phyloP scores from a whole-genome alignment of 1,140 invertebrate species.

The Bombus fervidus region DNA sequence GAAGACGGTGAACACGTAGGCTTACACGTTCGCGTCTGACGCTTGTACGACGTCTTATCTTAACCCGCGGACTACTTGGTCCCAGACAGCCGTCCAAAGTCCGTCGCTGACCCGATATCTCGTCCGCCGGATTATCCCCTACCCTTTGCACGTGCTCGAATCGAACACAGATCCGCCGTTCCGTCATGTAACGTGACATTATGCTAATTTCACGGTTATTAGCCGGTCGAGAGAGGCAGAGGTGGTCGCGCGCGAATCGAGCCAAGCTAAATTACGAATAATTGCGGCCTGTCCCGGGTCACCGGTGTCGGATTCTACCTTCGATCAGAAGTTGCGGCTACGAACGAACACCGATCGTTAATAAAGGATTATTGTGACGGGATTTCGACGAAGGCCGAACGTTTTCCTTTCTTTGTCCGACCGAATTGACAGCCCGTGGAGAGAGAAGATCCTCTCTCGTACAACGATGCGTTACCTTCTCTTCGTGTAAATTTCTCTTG shows the following conservation, averaged over 20 bases:
- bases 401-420: neutral
- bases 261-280: slow-evolving; percentile 48
- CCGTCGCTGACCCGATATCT: slow-evolving; percentile 31
- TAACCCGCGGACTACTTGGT: neutral
- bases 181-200: slow-evolving; percentile 60
- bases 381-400: neutral
- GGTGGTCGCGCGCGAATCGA: slow-evolving; percentile 4
- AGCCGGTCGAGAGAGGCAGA: slow-evolving; percentile 9
- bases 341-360: slow-evolving; percentile 11
- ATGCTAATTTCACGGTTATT: slow-evolving; percentile 65
- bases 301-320: neutral
- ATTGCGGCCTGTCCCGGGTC: slow-evolving; percentile 30
- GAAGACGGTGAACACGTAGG: neutral
- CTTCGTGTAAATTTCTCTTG: neutral
- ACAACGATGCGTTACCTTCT: neutral
- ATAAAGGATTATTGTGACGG: slow-evolving; percentile 40
- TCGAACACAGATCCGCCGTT: slow-evolving; percentile 29
- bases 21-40: neutral
- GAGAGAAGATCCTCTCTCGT: neutral
- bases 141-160: slow-evolving; percentile 35
- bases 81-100: neutral
- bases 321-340: slow-evolving; percentile 32
- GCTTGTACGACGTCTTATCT: neutral
- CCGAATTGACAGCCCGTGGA: neutral
- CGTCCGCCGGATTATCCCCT: slow-evolving; percentile 44